A percentile compares a stretch with the other conserved stretches of the same genome.
Conservation (phyloP, 2,113 vertebrate genomes). For the Trichomycterus rosablanca region DNA sequence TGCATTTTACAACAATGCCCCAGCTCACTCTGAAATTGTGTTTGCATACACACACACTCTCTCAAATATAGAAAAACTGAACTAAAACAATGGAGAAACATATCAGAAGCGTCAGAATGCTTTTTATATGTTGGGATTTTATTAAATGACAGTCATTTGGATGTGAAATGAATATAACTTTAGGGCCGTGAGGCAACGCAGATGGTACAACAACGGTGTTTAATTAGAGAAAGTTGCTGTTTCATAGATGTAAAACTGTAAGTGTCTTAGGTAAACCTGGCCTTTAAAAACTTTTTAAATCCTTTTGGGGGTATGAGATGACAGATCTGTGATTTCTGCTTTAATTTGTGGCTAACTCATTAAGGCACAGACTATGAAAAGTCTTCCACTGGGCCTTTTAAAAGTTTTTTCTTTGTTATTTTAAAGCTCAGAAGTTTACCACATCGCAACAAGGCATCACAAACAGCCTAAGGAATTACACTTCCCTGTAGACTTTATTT, state of each 20-base stretch:
- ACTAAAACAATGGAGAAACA: too few species aligned
- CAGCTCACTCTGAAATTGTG: too few species aligned
- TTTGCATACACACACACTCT: too few species aligned
- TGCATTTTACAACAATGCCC: too few species aligned
- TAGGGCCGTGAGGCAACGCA: neutral
- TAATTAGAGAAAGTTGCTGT: constrained; percentile 6
- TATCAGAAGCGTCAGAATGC: too few species aligned
- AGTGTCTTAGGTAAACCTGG: neutral
- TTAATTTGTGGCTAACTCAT: constrained; percentile 17
- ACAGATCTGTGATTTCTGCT: constrained; percentile 8
- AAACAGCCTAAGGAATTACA: constrained; percentile 44
- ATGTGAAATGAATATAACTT: constrained; percentile 1
- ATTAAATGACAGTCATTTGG: too few species aligned
- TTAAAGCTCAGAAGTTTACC: constrained; percentile 39
- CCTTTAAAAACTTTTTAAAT: neutral
- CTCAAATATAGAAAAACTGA: too few species aligned
- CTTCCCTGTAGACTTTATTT: constrained; percentile 52
- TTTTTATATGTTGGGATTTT: too few species aligned
- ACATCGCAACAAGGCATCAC: constrained; percentile 51
- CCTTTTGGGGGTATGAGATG: constrained; percentile 11
- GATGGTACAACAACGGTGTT: neutral
- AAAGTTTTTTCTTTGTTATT: too few species aligned
- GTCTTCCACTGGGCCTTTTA: constrained; percentile 15
- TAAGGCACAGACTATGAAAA: constrained; percentile 1
- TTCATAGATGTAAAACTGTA: constrained; percentile 20